Evolutionary conservation across 2,888 invertebrate species (phyloP).

Genomic region (Tipula confusa): DNA sequence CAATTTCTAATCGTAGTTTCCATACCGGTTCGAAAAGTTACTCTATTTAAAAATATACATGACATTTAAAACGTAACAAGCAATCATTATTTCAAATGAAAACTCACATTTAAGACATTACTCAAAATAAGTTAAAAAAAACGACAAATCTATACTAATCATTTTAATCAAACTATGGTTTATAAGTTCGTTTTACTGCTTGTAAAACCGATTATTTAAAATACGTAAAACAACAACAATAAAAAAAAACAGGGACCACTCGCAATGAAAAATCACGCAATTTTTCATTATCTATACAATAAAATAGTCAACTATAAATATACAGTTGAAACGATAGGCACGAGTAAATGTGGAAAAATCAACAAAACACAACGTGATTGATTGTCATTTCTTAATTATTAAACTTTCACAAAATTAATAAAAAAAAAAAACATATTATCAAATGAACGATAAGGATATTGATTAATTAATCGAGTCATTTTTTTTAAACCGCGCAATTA

Average conservation of each 20-base stretch:
- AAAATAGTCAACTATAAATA: neutral
- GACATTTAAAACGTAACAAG: too few relatives aligned
- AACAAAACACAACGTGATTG: neutral
- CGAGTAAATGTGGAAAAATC: neutral
- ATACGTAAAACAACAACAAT: too few relatives aligned
- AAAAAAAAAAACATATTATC: too few relatives aligned
- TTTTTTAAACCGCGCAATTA: neutral
- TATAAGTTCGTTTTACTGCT: neutral
- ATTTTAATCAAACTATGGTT: neutral
- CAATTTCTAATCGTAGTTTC: too few relatives aligned
- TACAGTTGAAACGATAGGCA: neutral
- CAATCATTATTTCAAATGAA: too few relatives aligned
- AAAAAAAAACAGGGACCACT: neutral
- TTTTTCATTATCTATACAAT: neutral
- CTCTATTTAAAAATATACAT: too few relatives aligned
- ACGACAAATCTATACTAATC: too few relatives aligned
- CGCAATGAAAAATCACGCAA: neutral
- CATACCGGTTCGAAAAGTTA: too few relatives aligned
- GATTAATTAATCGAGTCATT: neutral
- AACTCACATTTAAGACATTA: too few relatives aligned
- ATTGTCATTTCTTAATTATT: neutral
- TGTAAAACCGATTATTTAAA: neutral
- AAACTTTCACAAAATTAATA: neutral
- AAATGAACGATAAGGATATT: neutral
- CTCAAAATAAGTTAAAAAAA: too few relatives aligned